Evolutionary conservation across 2,113 vertebrate species (phyloP), one percentile per base, ranked within the genome.

Genomic region (Raja brachyura): DNA sequence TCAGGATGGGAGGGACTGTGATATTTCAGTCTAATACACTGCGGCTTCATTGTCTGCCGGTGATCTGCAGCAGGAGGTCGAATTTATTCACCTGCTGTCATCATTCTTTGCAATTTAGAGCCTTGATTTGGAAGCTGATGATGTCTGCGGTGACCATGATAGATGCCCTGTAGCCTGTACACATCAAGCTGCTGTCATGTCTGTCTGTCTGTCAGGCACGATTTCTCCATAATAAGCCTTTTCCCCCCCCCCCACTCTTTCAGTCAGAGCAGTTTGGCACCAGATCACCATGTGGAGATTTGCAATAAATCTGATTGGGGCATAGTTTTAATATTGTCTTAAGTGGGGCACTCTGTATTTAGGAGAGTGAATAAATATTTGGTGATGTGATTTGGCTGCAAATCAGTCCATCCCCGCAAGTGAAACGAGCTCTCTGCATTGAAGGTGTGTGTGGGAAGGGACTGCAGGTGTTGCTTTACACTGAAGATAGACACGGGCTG

Each of bases 1-100:
- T 73, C 73, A 92, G 13, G 90, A 54, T 92, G 18, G 6, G 90
- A 92, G 39, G 22, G 66, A 5, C 90, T 92, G 63, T 70, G 68
- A 54, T 73, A 92, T 92, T 92, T 92, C 68, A 92, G 66, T 92
- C 66, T 73, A 92, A 92, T 92, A 48, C 70, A 92, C 68, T 54
- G 66, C 68, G 25, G 18, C 33, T 92, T 73, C 73, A 73, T 70
- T 73, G 33, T 13, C 90, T 74, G 68, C 20, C 31, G 48, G 31
- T 74, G 68, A 92, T 48, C 90, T 73, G 20, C 73, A 39, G 63
- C 39, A 92, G 63, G 70, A 74, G 90, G 66, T 70, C 66, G 39
- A 73, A 68, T 70, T 73, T 74, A 70, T 70, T 74, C 68, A 92
- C 68, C 90, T 92, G 66, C 90, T 22, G 68, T 92, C 90, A 74